Evolutionary conservation across 2,888 invertebrate species (phyloP), one percentile per base, ranked within the genome.

Genomic region (Mamestra brassicae): DNA sequence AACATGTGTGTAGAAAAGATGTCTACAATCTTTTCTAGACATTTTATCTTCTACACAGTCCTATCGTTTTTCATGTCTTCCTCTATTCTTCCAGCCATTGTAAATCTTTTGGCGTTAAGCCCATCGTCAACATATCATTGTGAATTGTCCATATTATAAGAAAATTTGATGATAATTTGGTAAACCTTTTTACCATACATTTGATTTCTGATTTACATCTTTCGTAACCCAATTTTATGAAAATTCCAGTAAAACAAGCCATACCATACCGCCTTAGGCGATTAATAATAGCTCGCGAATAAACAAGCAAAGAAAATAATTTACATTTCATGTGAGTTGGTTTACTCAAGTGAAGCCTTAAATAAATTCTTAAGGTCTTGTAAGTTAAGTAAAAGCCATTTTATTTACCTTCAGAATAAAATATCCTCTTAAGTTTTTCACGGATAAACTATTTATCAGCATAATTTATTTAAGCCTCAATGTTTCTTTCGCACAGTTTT

Each of bases 291-390:
- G 42, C 50, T 55, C 38, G 38, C 26, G 58, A 34, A 82, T 38
- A 26, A 63, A 47, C 3, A 26, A 55, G n/a, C 52, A 55, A 70
- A 65, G 67, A 36, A 62, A 1, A 3, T 34, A 36, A 71, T 63
- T 62, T 55, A 45, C 47, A 73, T 63, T 73, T 63, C n/a, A 11
- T 47, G 34, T 52, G 36, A 67, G 45, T 66, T 50, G 36, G 57
- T 66, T 54, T 15, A 64, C 15, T 36, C 47, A n/a, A 54, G 13
- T 36, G 13, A 52, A 78, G 17, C 34, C n/a, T 60, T 47, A 61
- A 58, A 71, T 70, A 66, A 77, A 82, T 77, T 57, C 58, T 55
- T 60, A n/a, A 38, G 52, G 67, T 83, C 36, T 71, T 77, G 15
- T 54, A 55, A 69, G n/a, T 1, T n/a, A 64, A 71, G 50, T 67